Evolutionary conservation across 2,888 invertebrate genomes (phyloP).

Genomic region (Campaea margaritaria): DNA sequence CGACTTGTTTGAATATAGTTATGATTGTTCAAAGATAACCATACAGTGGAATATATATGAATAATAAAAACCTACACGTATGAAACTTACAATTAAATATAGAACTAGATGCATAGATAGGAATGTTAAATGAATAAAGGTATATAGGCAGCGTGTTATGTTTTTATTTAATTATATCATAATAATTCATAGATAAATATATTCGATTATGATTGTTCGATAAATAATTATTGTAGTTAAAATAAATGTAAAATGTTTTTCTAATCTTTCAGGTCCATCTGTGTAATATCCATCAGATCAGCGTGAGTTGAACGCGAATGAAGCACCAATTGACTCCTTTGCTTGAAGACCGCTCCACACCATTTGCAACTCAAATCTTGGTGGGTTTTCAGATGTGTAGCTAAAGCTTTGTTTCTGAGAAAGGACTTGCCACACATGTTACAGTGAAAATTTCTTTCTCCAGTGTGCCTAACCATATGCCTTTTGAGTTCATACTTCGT

Average conservation of each 20-base stretch:
- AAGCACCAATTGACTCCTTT: conserved; percentile 52
- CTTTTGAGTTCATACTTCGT: conserved; percentile 73
- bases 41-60: too few relatives aligned
- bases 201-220: too few relatives aligned
- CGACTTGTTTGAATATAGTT: neutral
- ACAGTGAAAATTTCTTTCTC: conserved; percentile 69
- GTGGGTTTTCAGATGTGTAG: conserved; percentile 69
- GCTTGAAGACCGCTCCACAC: conserved; percentile 61
- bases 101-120: too few relatives aligned
- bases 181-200: too few relatives aligned
- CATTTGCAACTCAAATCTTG: conserved; percentile 65
- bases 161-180: too few relatives aligned
- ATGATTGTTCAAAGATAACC: too few relatives aligned
- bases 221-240: too few relatives aligned
- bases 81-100: too few relatives aligned
- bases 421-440: conserved; percentile 69
- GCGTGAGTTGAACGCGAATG: conserved; percentile 59
- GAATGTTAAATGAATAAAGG: too few relatives aligned
- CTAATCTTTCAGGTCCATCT: conserved; percentile 36
- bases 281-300: conserved; percentile 51
- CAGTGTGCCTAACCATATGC: conserved; percentile 72
- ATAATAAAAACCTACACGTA: too few relatives aligned
- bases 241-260: neutral
- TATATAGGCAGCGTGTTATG: too few relatives aligned
- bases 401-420: conserved; percentile 63